These are phyloP conservation scores for Astropecten irregularis DNA, from an alignment of 53 echinoderm and acorn worm genomes.

Conservation along the genomic window DNA sequence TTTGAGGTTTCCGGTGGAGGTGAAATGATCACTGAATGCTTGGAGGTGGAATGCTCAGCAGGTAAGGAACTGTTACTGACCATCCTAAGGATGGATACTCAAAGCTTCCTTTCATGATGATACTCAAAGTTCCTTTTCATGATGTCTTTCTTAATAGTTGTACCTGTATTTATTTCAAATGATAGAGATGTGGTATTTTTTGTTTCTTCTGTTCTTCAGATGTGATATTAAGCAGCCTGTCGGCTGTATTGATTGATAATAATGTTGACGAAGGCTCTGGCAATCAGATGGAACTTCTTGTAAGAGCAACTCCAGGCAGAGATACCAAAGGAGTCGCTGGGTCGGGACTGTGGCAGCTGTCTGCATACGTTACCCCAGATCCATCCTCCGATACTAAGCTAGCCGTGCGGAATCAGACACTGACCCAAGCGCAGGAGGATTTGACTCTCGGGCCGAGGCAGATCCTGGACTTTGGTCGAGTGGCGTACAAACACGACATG, in stretches of 20 bases:
- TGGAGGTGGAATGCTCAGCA: constrained; percentile 75
- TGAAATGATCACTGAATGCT: constrained; percentile 74
- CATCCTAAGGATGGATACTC: no score
- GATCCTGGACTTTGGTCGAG: constrained; percentile 63
- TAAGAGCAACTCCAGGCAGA: constrained; percentile 64
- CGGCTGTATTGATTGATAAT: constrained; percentile 62
- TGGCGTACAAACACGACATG: constrained; percentile 81
- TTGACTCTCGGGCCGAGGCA: constrained; percentile 67
- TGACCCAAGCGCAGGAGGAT: constrained; percentile 15
- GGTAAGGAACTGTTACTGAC: constrained; percentile 58
- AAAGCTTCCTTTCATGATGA: no score
- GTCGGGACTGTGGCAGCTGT: constrained; percentile 77
- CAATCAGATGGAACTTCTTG: constrained; percentile 56
- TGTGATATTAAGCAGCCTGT: constrained; percentile 69
- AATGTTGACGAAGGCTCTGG: constrained; percentile 66
- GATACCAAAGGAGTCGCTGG: constrained; percentile 77
- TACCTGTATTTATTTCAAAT: no score
- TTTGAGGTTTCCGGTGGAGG: constrained; percentile 72
- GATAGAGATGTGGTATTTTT: no score
- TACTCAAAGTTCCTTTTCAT: no score
- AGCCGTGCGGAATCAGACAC: constrained; percentile 41
- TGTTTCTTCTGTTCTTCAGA: constrained; percentile 61
- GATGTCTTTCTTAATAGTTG: no score
- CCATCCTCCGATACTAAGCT: not conserved
- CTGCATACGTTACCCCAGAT: constrained; percentile 71